Conservation (phyloP, 2,888 invertebrate genomes). For the Kryphioiulus occultus region DNA sequence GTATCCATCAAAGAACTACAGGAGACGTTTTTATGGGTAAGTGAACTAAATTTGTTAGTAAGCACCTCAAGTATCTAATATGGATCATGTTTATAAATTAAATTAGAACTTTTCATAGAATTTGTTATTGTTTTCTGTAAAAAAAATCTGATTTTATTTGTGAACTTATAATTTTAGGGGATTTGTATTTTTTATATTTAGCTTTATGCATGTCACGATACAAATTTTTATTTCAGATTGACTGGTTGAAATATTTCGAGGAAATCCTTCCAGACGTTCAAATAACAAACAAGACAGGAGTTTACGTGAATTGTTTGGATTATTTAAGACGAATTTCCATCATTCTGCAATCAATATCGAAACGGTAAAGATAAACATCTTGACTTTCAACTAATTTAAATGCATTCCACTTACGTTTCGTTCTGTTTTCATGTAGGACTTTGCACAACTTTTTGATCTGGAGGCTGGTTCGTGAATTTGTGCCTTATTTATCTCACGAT, state of each 20-base stretch:
- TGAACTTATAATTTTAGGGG: too few species aligned
- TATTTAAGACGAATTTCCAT: conserved; percentile 42
- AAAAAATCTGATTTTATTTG: too few species aligned
- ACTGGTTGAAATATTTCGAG: conserved; percentile 21
- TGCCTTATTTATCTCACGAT: conserved; percentile 33
- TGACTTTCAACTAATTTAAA: not conserved
- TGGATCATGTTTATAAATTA: too few species aligned
- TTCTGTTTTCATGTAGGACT: not conserved
- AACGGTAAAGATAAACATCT: conserved; percentile 2
- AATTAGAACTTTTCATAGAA: too few species aligned
- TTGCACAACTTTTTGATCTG: conserved; percentile 43
- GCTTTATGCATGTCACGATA: not conserved
- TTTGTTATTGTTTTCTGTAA: too few species aligned
- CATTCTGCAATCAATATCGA: conserved; percentile 30
- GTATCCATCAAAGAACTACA: conserved; percentile 32
- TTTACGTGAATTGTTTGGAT: conserved; percentile 35
- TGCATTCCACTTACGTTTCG: not conserved
- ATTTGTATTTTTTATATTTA: too few species aligned
- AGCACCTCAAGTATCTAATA: too few species aligned
- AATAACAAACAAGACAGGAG: not conserved
- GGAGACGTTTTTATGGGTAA: conserved; percentile 37
- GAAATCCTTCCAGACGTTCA: conserved; percentile 37
- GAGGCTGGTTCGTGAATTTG: conserved; percentile 37
- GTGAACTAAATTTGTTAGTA: not conserved
- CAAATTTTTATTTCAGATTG: not conserved